Evolutionary conservation across 2,113 vertebrate species (phyloP).

Genomic region (Misgurnus mizolepis): DNA sequence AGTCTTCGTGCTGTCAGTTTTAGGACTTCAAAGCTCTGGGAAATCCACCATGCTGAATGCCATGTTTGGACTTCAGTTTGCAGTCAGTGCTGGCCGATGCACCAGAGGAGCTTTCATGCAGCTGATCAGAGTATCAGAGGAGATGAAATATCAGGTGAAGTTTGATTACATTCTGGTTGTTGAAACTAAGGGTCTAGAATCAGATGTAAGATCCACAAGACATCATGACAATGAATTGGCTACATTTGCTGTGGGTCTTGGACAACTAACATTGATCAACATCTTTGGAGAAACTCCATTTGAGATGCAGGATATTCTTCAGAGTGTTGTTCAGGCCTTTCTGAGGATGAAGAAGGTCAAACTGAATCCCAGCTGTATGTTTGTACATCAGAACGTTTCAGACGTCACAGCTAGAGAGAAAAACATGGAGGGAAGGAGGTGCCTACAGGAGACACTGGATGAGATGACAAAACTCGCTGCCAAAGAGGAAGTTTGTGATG

Average conservation of each 20-base stretch:
- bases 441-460: slow-evolving; percentile 67
- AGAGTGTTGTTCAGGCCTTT: slow-evolving; percentile 68
- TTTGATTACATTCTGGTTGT: slow-evolving; percentile 67
- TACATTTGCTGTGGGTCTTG: slow-evolving; percentile 71
- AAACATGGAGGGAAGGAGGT: slow-evolving; percentile 62
- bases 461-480: slow-evolving; percentile 65
- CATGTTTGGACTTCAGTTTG: slow-evolving; percentile 77
- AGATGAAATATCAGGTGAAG: slow-evolving; percentile 43
- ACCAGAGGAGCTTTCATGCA: slow-evolving; percentile 77
- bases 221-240: slow-evolving; percentile 70
- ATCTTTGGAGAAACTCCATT: slow-evolving; percentile 72
- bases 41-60: slow-evolving; percentile 78
- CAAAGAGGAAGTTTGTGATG: slow-evolving; percentile 61
- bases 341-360: slow-evolving; percentile 72
- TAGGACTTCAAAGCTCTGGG: slow-evolving; percentile 77
- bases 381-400: slow-evolving; percentile 71
- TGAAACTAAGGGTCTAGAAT: slow-evolving; percentile 69
- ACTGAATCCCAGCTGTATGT: slow-evolving; percentile 68
- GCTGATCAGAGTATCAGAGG: slow-evolving; percentile 61
- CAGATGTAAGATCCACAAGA: slow-evolving; percentile 53
- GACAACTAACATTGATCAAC: slow-evolving; percentile 69
- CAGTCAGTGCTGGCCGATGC: slow-evolving; percentile 74
- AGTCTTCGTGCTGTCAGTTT: slow-evolving; percentile 79
- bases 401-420: slow-evolving; percentile 64
- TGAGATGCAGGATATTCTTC: slow-evolving; percentile 74